These are phyloP conservation scores for Galagoides demidoff DNA, from an alignment of 2,797 vertebrate genomes.

Conservation along the genomic window DNA sequence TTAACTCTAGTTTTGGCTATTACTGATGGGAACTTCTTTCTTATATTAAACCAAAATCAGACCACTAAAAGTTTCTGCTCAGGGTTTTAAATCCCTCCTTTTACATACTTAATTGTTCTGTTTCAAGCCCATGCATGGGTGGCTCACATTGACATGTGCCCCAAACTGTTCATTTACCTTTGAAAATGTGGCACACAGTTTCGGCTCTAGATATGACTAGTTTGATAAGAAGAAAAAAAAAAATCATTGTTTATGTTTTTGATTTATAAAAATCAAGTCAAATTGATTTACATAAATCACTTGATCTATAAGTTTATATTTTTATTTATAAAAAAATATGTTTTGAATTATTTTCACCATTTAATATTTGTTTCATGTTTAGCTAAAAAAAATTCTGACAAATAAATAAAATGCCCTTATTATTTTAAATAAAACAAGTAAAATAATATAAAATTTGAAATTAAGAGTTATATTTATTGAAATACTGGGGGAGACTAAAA, in stretches of 20 bases:
- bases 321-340: not conserved
- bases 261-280: not conserved
- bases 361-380: not conserved
- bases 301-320: no score
- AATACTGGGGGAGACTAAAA: not conserved
- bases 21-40: not conserved
- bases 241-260: not conserved
- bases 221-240: not conserved
- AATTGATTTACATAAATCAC: no score
- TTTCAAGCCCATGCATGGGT: not conserved
- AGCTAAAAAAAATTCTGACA: not conserved
- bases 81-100: not conserved
- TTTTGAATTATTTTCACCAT: not conserved
- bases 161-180: not conserved
- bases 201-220: not conserved
- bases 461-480: not conserved
- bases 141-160: not conserved
- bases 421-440: not conserved
- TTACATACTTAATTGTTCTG: not conserved
- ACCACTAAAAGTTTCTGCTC: not conserved
- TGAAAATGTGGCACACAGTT: constrained; percentile 1
- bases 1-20: not conserved
- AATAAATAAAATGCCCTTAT: not conserved
- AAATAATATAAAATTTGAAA: constrained; percentile 36
- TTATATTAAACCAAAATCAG: not conserved